Percentiles rank a stretch among this genome's conserved stretches.
Conservation (phyloP, 2,797 vertebrate genomes). For the Hephaestus fuliginosus region DNA sequence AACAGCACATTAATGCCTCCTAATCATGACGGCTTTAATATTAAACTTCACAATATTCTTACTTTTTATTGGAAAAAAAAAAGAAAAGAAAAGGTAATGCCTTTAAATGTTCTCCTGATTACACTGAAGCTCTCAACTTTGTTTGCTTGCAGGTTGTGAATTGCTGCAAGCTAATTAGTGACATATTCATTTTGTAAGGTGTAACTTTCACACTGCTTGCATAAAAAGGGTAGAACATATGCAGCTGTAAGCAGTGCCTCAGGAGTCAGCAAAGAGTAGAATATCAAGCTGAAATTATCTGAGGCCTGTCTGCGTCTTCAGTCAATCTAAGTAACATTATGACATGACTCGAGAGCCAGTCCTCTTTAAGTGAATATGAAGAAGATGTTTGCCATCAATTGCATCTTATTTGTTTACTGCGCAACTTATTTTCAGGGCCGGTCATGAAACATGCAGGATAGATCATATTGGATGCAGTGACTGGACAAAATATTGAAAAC, state of each 20-base stretch:
- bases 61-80: neutral
- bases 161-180: conserved; percentile 49
- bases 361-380: conserved; percentile 37
- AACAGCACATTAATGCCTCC: neutral
- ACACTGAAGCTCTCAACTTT: conserved; percentile 30
- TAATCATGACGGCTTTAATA: neutral
- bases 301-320: conserved; percentile 34
- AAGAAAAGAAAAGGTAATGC: neutral
- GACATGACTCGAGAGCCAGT: conserved; percentile 3
- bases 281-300: conserved; percentile 33
- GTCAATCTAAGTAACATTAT: conserved; percentile 33
- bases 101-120: conserved; percentile 42
- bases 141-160: conserved; percentile 36
- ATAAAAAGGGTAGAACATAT: conserved; percentile 47
- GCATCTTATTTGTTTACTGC: conserved; percentile 31
- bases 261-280: conserved; percentile 39
- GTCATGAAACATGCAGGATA: conserved; percentile 32
- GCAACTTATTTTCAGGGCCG: conserved; percentile 20
- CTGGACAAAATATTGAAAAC: conserved; percentile 31
- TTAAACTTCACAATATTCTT: conserved; percentile 2
- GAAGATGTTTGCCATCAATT: conserved; percentile 27
- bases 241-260: conserved; percentile 47
- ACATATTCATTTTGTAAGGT: conserved; percentile 58
- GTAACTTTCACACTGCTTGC: conserved; percentile 58
- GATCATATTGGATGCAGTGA: conserved; percentile 11